phyloP scores from a whole-genome alignment of 2,888 invertebrate genomes.

The Scaeva pyrastri region DNA sequence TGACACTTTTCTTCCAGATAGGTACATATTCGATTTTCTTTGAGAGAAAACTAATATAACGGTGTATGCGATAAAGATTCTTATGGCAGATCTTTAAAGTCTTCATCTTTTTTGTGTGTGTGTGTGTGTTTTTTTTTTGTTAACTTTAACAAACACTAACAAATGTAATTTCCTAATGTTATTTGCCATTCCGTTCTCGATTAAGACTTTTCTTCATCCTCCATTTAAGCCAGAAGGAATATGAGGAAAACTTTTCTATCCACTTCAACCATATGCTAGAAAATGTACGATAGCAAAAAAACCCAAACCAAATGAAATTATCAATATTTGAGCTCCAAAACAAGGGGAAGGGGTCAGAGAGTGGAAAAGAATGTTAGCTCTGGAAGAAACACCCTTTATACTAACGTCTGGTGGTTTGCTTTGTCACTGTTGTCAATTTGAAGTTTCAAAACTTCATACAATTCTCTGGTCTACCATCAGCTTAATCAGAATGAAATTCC shows the following conservation, averaged over 20 bases:
- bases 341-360: not conserved
- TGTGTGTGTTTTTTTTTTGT: not conserved
- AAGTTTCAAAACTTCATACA: conserved; percentile 16
- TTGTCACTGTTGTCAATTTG: conserved; percentile 17
- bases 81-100: conserved; percentile 23
- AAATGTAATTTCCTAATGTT: conserved; percentile 30
- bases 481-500: conserved; percentile 14
- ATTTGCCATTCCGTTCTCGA: conserved; percentile 4
- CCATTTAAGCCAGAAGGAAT: conserved; percentile 1
- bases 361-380: too few relatives aligned
- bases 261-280: conserved; percentile 8
- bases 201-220: not conserved
- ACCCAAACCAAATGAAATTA: conserved; percentile 17
- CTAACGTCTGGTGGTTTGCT: too few relatives aligned
- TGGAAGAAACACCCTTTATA: too few relatives aligned
- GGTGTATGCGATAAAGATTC: not conserved
- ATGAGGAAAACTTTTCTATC: not conserved
- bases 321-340: conserved; percentile 17
- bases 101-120: not conserved
- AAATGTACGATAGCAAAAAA: not conserved
- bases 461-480: conserved; percentile 2
- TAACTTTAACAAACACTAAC: not conserved
- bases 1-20: conserved; percentile 11
- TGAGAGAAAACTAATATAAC: not conserved
- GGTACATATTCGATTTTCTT: conserved; percentile 5